Base-by-base conservation (phyloP, 2,888 invertebrate genomes). In the Apotomis capreana region DNA sequence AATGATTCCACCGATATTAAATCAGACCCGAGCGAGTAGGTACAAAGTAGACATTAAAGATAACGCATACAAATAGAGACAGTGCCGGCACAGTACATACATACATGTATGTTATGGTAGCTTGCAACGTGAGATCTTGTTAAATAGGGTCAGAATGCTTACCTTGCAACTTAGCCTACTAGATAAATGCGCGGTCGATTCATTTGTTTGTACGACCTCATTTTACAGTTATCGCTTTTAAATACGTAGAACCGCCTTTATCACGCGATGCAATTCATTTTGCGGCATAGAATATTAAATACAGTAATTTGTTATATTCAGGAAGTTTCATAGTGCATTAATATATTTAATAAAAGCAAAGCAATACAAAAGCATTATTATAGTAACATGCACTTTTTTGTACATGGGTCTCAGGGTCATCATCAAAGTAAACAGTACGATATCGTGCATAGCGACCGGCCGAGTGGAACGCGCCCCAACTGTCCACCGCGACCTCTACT, bases 111-210 rank as follows among this genome's bases (percentile, higher is more conserved):
- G 40, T 44, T 46, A 46, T 37, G 36, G 54, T 54, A 37, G 46
- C 64, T 13, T 65, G 70, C 40, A 49, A 70, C 60, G 86, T 87
- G 89, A 89, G 78, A 87, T 81, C 75, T 69, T 84, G 84, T 87
- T 85, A 84, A 71, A 70, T 74, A 75, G 59, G 69, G 70, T n/a
- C 40, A 26, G 51, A 64, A 60, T 55, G 68, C 73, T 67, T 70
- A 74, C 44, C 36, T 62, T 74, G 62, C 67, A 62, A 40, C 63
- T 55, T 58, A 58, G n/a, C 54, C 44, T 68, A 64, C 49, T 69
- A 55, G 46, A 65, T 60, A 65, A 59, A 60, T 67, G 49, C 26
- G 40, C 44, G 26, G 15, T 37, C 46, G 13, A 70, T 61, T 46
- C 54, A 61, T 65, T 70, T 65, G 49, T 70, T 70, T 54, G 51